phyloP scores from a whole-genome alignment of 2,113 vertebrate species.

The Pseudorhombus dupliciocellatus region DNA sequence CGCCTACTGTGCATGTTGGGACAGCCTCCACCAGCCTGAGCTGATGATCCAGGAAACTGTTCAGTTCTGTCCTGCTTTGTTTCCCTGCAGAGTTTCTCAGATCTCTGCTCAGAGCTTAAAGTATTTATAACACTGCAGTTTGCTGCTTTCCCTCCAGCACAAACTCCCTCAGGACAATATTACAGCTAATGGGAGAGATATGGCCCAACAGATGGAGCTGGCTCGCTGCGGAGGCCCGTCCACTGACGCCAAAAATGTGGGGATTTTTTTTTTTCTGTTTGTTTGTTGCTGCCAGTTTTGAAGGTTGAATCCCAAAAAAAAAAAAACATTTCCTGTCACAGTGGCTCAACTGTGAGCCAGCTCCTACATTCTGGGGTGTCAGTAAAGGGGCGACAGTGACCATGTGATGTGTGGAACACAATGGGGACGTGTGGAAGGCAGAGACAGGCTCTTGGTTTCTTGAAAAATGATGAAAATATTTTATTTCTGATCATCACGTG shows the following conservation, averaged over 20 bases:
- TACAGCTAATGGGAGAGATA: constrained; percentile 60
- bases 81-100: constrained; percentile 44
- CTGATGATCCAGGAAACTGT: constrained; percentile 29
- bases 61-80: constrained; percentile 36
- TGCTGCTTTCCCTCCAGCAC: constrained; percentile 44
- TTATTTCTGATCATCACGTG: constrained; percentile 16
- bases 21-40: not conserved
- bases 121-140: constrained; percentile 61
- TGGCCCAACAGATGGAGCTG: constrained; percentile 66
- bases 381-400: no score
- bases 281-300: constrained; percentile 8
- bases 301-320: constrained; percentile 25
- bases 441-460: not conserved
- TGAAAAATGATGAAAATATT: constrained; percentile 11
- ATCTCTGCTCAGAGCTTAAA: constrained; percentile 54
- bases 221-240: constrained; percentile 17
- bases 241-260: constrained; percentile 15
- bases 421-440: no score
- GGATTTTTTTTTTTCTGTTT: constrained; percentile 10
- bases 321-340: not conserved
- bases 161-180: constrained; percentile 52
- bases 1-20: not conserved
- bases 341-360: not conserved
- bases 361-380: not conserved
- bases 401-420: no score